These are phyloP conservation scores for Misgurnus mizolepis DNA, from an alignment of 2,113 vertebrate genomes.

Conservation along the genomic window DNA sequence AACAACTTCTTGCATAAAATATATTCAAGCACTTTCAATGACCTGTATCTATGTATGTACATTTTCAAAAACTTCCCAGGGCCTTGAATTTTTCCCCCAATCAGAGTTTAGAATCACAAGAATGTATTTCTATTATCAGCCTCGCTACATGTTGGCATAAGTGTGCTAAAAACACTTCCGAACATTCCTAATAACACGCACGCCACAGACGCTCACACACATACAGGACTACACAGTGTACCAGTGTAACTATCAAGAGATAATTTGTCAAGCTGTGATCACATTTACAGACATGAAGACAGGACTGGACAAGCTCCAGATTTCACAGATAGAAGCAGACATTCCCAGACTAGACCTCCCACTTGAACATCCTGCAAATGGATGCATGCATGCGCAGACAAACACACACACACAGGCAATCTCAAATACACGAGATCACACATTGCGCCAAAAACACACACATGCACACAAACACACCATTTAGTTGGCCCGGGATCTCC, in stretches of 20 bases:
- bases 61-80: too few relatives aligned
- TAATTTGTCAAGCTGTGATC: slow-evolving; percentile 57
- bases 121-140: neutral
- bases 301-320: slow-evolving; percentile 61
- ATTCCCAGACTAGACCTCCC: slow-evolving; percentile 58
- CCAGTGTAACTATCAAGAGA: slow-evolving; percentile 48
- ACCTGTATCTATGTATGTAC: too few relatives aligned
- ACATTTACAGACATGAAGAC: slow-evolving; percentile 52
- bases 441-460: slow-evolving; percentile 9
- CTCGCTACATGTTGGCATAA: neutral
- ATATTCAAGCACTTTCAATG: too few relatives aligned
- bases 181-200: slow-evolving; percentile 6
- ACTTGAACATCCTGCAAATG: neutral
- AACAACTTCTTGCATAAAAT: too few relatives aligned
- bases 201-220: slow-evolving; percentile 31
- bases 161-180: slow-evolving; percentile 1
- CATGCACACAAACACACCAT: neutral
- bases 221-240: slow-evolving; percentile 22
- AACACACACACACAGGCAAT: slow-evolving; percentile 15
- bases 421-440: slow-evolving; percentile 40
- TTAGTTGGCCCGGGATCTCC: slow-evolving; percentile 37
- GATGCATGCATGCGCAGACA: slow-evolving; percentile 10
- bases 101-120: neutral
- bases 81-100: neutral
- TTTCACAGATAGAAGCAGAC: slow-evolving; percentile 57